phyloP scores from a whole-genome alignment of 2,888 invertebrate genomes.

The Coenonympha arcania region DNA sequence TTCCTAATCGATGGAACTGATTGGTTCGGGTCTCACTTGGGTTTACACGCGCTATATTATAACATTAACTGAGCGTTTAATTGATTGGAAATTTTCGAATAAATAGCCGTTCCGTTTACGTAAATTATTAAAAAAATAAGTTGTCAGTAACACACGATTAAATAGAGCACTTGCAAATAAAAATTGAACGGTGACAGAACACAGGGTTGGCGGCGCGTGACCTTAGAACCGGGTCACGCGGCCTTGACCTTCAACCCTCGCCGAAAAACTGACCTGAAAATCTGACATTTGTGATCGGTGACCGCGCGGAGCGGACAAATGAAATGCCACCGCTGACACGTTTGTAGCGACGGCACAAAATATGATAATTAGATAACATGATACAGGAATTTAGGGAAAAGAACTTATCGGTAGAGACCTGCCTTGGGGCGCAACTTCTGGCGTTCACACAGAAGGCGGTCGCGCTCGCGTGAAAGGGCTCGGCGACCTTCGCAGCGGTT shows the following conservation, averaged over 20 bases:
- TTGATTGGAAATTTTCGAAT: background rate
- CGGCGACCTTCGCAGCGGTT: constrained; percentile 27
- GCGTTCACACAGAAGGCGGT: background rate
- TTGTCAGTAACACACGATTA: background rate
- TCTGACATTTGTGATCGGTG: constrained; percentile 2
- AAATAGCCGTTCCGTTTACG: too few relatives aligned
- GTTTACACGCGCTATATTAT: background rate
- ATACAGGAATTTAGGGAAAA: background rate
- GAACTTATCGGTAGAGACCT: background rate
- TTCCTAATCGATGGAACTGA: background rate
- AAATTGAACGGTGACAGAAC: background rate
- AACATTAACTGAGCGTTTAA: too few relatives aligned
- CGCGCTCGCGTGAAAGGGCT: constrained; percentile 25
- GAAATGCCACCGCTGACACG: background rate
- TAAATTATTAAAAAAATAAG: too few relatives aligned
- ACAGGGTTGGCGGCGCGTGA: background rate
- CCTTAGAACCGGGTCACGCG: constrained; percentile 2
- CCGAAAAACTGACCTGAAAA: constrained; percentile 10
- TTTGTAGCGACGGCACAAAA: background rate
- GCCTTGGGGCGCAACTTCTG: background rate
- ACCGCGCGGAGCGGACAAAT: background rate
- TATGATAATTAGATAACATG: background rate
- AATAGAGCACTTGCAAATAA: background rate
- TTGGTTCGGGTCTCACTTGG: too few relatives aligned
- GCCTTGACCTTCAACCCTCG: constrained; percentile 10